Conservation (phyloP, 1,140 invertebrate species). For the Alviniconcha marisindica region DNA sequence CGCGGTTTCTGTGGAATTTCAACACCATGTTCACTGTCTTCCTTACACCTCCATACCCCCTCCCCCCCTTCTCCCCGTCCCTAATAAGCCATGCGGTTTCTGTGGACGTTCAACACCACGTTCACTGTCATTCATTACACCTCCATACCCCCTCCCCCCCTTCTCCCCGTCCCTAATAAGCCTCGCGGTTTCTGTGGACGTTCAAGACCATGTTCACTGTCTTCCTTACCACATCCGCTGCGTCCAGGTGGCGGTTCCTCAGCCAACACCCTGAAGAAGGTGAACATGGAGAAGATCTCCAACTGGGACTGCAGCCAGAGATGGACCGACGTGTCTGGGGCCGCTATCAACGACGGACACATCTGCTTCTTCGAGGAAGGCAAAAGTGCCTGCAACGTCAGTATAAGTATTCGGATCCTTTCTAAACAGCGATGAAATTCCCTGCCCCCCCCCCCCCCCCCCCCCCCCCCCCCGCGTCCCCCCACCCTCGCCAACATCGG, state of each 20-base stretch:
- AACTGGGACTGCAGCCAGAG: slow-evolving; percentile 47
- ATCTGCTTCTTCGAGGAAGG: slow-evolving; percentile 47
- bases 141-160: too few relatives aligned
- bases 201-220: not conserved
- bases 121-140: not conserved
- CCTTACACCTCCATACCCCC: too few relatives aligned
- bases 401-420: not conserved
- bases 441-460: too few relatives aligned
- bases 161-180: too few relatives aligned
- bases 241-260: not conserved
- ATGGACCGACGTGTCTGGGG: slow-evolving; percentile 41
- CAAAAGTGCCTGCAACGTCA: slow-evolving; percentile 50
- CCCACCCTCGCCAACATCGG: too few relatives aligned
- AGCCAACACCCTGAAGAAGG: slow-evolving; percentile 43
- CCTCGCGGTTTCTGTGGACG: too few relatives aligned
- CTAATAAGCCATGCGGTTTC: too few relatives aligned
- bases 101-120: too few relatives aligned
- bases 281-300: slow-evolving; percentile 44
- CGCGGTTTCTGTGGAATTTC: too few relatives aligned
- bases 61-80: too few relatives aligned
- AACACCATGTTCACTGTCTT: too few relatives aligned
- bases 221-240: not conserved
- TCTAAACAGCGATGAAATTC: not conserved
- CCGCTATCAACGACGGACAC: slow-evolving; percentile 42
- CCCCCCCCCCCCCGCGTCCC: too few relatives aligned